Percentiles rank a stretch among this genome's conserved stretches.
Conservation (phyloP, 2,888 invertebrate genomes). For the Cephonodes hylas region DNA sequence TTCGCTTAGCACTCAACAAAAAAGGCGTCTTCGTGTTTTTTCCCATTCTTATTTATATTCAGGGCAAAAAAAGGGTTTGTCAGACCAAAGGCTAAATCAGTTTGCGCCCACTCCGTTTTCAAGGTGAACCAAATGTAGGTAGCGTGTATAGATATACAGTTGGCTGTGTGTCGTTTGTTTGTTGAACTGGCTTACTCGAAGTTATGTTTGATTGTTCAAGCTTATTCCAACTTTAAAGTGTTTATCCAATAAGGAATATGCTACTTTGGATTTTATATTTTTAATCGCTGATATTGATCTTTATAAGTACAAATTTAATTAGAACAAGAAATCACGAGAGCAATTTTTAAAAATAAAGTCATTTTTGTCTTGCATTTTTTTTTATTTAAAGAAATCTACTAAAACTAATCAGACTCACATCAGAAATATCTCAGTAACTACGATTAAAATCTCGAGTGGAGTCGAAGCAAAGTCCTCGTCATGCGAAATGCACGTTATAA, state of each 20-base stretch:
- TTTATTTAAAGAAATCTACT: too few relatives aligned
- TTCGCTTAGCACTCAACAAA: slow-evolving; percentile 64
- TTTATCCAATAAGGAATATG: too few relatives aligned
- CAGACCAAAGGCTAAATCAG: slow-evolving; percentile 76
- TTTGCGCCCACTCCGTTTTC: slow-evolving; percentile 70
- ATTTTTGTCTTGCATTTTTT: too few relatives aligned
- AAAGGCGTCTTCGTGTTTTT: slow-evolving; percentile 54
- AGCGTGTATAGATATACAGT: slow-evolving; percentile 36
- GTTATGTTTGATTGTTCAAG: too few relatives aligned
- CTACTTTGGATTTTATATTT: too few relatives aligned
- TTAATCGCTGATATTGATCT: too few relatives aligned
- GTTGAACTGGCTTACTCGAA: background rate
- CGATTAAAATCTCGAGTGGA: background rate
- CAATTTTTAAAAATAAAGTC: too few relatives aligned
- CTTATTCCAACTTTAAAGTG: too few relatives aligned
- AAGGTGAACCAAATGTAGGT: slow-evolving; percentile 67
- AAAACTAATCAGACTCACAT: too few relatives aligned
- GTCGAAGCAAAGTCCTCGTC: background rate
- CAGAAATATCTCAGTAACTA: background rate
- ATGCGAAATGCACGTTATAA: slow-evolving; percentile 45
- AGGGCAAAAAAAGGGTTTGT: slow-evolving; percentile 78
- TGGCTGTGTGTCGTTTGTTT: background rate
- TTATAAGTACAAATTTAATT: too few relatives aligned
- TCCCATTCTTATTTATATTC: slow-evolving; percentile 76
- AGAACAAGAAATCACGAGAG: too few relatives aligned